These are phyloP conservation scores for Lepus americanus DNA, from an alignment of 2,113 vertebrate genomes.

Conservation along the genomic window DNA sequence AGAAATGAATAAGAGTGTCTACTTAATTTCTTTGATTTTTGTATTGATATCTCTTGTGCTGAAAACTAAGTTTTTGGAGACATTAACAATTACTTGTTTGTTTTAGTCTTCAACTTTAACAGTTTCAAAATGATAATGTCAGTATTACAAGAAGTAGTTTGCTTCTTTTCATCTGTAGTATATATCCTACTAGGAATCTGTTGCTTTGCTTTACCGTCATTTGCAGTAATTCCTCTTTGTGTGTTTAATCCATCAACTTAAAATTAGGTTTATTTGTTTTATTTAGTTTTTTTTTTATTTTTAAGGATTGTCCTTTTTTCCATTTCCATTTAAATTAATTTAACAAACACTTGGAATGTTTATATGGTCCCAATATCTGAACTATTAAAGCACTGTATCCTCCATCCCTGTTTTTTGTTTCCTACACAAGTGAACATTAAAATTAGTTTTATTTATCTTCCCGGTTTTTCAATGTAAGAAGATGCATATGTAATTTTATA, in stretches of 20 bases:
- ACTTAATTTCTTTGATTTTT: not conserved
- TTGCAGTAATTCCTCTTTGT: slow-evolving; percentile 15
- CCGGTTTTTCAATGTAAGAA: not conserved
- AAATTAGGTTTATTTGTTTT: slow-evolving; percentile 29
- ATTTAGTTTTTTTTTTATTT: not conserved
- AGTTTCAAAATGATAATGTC: slow-evolving; percentile 3
- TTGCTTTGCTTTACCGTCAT: not conserved
- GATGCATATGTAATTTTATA: not conserved
- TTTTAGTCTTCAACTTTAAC: not conserved
- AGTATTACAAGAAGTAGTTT: not conserved
- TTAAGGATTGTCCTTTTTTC: not conserved
- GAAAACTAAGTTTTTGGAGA: slow-evolving; percentile 52
- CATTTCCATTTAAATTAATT: slow-evolving; percentile 30
- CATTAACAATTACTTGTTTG: slow-evolving; percentile 15
- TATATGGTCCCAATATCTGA: not conserved
- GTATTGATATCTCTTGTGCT: not conserved
- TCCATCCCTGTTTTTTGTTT: not conserved
- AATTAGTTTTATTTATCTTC: not conserved
- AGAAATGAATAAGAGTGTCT: not conserved
- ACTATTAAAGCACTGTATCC: not conserved
- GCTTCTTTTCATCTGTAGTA: not conserved
- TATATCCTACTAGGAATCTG: not conserved
- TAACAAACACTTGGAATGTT: slow-evolving; percentile 19
- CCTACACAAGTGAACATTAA: not conserved
- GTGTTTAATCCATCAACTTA: not conserved